Base-by-base conservation (phyloP, 2,888 invertebrate genomes). In the Tinea pellionella region DNA sequence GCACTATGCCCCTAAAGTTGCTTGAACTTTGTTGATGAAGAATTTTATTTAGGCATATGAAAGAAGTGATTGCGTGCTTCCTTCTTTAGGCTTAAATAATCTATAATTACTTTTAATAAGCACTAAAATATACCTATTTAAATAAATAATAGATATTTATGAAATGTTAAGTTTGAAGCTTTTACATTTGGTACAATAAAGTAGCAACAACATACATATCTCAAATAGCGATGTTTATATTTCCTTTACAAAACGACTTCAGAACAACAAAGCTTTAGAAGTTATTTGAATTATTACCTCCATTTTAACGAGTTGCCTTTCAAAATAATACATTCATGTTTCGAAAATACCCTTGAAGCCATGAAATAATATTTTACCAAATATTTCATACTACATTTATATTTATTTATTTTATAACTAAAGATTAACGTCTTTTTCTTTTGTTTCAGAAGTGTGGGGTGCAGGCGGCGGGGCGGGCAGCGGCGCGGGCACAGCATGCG, bases 401-500 rank as follows among this genome's bases (percentile, higher is more conserved):
- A 47, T 16, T 47, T 47, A 16, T 6, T 15, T 2, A 37, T 37
- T 37, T 47, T 24, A 24, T 6, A 6, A 24, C 3, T 24, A 3
- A 6, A 2, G 6, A 24, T 24, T 47, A 47, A 47, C 13, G 8
- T 53, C 1, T 53, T 53, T 51, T 15, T 53, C 32, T 18, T n/a
- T 59, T 59, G 59, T 59, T 59, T 11, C 73, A 87, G 87, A 86
- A 83, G 87, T 87, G 83, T 87, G 87, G 87, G 83, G 85, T 68
- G 85, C 79, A 87, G 79, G 76, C 74, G 80, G 82, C 80, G 29
- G 62, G 29, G 42, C 42, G 81, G 82, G 77, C 74, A 87, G 85
- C 80, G 84, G 81, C 74, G 77, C 78, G 80, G 84, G 81, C 75
- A 76, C 78, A 65, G 85, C 88, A 86, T 85, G 88, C 88, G 89